Evolutionary conservation across 1,140 invertebrate genomes (phyloP).

Genomic region (Drosophila yakuba): DNA sequence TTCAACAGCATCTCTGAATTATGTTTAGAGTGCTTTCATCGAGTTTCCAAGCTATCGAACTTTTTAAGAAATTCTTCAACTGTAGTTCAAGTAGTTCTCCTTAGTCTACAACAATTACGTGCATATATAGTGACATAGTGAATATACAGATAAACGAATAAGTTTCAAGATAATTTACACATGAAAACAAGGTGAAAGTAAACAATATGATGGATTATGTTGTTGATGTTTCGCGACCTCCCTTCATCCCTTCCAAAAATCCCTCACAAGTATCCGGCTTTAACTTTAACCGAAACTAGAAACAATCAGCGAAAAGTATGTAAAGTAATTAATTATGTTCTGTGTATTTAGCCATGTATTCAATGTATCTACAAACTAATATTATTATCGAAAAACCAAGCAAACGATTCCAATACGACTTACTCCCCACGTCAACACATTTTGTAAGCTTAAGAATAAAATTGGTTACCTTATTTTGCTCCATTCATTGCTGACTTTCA

Average conservation of each 20-base stretch:
- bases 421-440: constrained; percentile 17
- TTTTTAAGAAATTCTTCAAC: neutral
- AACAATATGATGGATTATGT: constrained; percentile 81
- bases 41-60: neutral
- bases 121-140: constrained; percentile 32
- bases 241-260: constrained; percentile 11
- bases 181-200: constrained; percentile 79
- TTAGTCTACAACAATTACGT: constrained; percentile 14
- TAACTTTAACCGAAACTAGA: constrained; percentile 28
- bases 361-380: constrained; percentile 36
- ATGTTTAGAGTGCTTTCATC: neutral
- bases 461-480: constrained; percentile 35
- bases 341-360: constrained; percentile 36
- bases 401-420: constrained; percentile 26
- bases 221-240: constrained; percentile 65
- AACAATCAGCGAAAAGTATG: constrained; percentile 37
- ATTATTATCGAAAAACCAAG: constrained; percentile 17
- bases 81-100: constrained; percentile 1
- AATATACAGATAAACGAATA: constrained; percentile 40
- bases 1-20: constrained; percentile 3
- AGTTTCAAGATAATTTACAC: constrained; percentile 58
- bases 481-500: constrained; percentile 76
- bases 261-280: constrained; percentile 3
- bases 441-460: constrained; percentile 43
- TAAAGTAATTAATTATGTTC: constrained; percentile 40